Conservation (phyloP, 1,140 invertebrate species). For the Pseudomyrmex concolor region DNA sequence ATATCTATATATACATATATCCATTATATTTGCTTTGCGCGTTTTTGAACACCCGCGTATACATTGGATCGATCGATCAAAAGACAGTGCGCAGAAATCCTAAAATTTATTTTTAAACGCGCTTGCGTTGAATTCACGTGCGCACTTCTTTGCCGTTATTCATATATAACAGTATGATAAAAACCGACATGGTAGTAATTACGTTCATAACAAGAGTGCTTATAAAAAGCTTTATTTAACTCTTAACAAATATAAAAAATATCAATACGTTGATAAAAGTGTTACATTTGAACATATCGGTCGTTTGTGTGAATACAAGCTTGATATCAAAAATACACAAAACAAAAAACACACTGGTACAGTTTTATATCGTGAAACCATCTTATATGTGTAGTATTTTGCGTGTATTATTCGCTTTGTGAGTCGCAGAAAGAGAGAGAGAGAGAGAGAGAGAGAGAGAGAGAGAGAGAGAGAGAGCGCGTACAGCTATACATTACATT, state of each 20-base stretch:
- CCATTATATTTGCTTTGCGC: constrained; percentile 39
- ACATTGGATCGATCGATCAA: constrained; percentile 28
- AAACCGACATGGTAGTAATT: constrained; percentile 9
- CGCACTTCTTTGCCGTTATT: constrained; percentile 30
- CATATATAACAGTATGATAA: constrained; percentile 33
- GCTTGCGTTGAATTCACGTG: not conserved
- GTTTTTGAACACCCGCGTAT: not conserved
- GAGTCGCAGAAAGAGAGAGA: constrained; percentile 29
- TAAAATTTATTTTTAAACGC: not conserved
- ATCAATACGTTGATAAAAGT: no score
- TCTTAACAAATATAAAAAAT: no score
- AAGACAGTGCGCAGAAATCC: not conserved
- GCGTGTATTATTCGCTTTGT: constrained; percentile 57
- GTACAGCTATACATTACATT: constrained; percentile 45
- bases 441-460: constrained; percentile 7
- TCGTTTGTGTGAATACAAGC: no score
- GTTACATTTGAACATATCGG: no score
- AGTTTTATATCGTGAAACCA: no score
- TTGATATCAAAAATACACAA: no score
- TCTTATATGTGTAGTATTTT: not conserved
- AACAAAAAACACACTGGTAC: no score
- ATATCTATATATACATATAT: constrained; percentile 55
- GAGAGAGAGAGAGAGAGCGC: constrained; percentile 20
- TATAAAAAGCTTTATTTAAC: no score
- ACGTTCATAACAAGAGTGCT: not conserved